These are phyloP conservation scores for Sylvia borin DNA, from an alignment of 2,797 vertebrate genomes.

Conservation along the genomic window DNA sequence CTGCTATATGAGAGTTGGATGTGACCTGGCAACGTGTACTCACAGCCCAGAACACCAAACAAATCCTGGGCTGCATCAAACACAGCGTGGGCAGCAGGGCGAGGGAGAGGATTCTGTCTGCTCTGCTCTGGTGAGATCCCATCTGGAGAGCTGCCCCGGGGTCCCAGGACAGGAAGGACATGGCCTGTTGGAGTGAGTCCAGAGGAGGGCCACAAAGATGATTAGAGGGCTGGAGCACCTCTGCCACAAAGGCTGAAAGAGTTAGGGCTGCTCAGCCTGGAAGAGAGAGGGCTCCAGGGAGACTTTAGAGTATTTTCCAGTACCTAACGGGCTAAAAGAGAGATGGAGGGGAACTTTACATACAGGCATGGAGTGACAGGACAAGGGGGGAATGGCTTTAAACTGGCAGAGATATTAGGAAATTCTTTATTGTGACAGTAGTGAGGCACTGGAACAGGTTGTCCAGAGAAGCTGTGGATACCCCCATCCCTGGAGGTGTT, in stretches of 20 bases:
- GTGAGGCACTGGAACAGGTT: not conserved
- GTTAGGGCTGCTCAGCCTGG: not conserved
- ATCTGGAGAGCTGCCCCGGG: not conserved
- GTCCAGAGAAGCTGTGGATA: not conserved
- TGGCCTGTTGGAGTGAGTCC: accelerated
- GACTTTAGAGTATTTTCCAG: not conserved
- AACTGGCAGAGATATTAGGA: not conserved
- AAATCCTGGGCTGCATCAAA: not conserved
- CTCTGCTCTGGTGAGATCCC: not conserved
- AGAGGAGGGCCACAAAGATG: not conserved
- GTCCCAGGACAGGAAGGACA: not conserved
- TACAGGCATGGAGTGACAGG: not conserved
- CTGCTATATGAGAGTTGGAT: not conserved
- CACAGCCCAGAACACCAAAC: not conserved
- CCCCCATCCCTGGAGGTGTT: too few species aligned
- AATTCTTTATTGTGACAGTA: not conserved
- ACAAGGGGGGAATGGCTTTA: not conserved
- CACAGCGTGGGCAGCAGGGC: accelerated
- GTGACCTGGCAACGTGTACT: not conserved
- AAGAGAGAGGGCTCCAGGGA: not conserved
- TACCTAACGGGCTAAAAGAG: not conserved
- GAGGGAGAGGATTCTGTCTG: not conserved
- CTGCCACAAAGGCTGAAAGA: not conserved
- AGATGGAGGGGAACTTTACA: not conserved
- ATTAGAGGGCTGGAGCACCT: not conserved